A percentile compares a stretch with the other conserved stretches of the same genome.
Evolutionary conservation across 2,113 vertebrate genomes (phyloP).

Genomic region (Carassius carassius): DNA sequence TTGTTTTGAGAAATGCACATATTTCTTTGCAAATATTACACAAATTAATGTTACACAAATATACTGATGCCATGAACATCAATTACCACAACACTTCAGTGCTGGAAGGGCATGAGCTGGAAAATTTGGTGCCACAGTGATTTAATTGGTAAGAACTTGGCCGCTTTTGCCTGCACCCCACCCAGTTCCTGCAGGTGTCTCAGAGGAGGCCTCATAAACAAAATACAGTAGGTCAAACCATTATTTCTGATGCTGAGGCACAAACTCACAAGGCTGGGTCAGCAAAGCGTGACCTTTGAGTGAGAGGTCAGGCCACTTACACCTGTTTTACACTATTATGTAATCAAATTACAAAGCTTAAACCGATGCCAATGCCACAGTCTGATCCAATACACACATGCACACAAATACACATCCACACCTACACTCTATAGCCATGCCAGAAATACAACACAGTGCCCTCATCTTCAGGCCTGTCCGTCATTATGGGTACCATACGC

Average conservation of each 20-base stretch:
- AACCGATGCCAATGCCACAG: not conserved
- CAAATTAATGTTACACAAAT: not conserved
- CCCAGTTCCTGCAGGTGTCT: constrained; percentile 55
- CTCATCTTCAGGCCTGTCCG: not conserved
- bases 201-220: constrained; percentile 50
- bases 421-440: not conserved
- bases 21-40: too few species aligned
- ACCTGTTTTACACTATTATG: constrained; percentile 27
- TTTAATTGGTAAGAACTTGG: constrained; percentile 54
- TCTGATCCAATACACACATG: constrained; percentile 7
- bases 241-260: constrained; percentile 38
- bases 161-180: constrained; percentile 24
- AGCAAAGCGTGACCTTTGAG: constrained; percentile 19
- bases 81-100: constrained; percentile 52
- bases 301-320: constrained; percentile 14
- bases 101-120: constrained; percentile 47
- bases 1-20: too few species aligned
- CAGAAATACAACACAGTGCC: not conserved
- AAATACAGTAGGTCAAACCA: constrained; percentile 46
- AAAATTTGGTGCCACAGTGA: constrained; percentile 58
- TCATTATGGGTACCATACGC: constrained; percentile 33
- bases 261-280: constrained; percentile 27
- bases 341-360: constrained; percentile 19
- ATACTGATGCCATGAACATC: constrained; percentile 57
- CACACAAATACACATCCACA: not conserved